Evolutionary conservation across 2,888 invertebrate species (phyloP).

Genomic region (Tortrix viridana): DNA sequence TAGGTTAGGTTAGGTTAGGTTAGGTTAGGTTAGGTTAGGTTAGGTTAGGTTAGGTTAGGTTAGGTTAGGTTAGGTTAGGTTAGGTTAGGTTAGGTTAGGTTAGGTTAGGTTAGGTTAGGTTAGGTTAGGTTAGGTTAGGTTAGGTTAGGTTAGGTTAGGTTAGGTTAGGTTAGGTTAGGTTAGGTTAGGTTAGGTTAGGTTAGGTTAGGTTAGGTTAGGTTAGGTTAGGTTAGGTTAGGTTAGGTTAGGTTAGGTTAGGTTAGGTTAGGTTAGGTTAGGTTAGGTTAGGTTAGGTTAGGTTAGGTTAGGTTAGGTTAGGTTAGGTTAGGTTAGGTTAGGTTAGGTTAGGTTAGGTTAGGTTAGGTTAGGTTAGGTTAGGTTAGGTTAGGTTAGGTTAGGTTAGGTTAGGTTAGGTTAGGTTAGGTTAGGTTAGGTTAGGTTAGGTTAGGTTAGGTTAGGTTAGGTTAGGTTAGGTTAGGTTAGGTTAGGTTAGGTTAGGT

Average conservation of each 20-base stretch:
- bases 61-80: constrained; percentile 35
- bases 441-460: constrained; percentile 36
- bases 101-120: constrained; percentile 38
- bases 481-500: constrained; percentile 36
- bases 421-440: constrained; percentile 33
- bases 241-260: constrained; percentile 34
- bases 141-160: constrained; percentile 37
- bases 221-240: constrained; percentile 38
- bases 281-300: constrained; percentile 29
- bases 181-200: constrained; percentile 38
- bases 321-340: constrained; percentile 32
- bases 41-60: constrained; percentile 36
- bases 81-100: constrained; percentile 38
- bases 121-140: constrained; percentile 37
- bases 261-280: constrained; percentile 35
- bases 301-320: constrained; percentile 27
- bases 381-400: constrained; percentile 35
- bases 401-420: constrained; percentile 31
- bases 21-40: constrained; percentile 42
- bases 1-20: constrained; percentile 41
- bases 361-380: constrained; percentile 37
- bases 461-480: constrained; percentile 36
- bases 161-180: constrained; percentile 38
- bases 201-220: constrained; percentile 38
- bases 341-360: constrained; percentile 38